Evolutionary conservation across 2,113 vertebrate genomes (phyloP), one percentile per base, ranked within the genome.

Genomic region (Scolopax mira): DNA sequence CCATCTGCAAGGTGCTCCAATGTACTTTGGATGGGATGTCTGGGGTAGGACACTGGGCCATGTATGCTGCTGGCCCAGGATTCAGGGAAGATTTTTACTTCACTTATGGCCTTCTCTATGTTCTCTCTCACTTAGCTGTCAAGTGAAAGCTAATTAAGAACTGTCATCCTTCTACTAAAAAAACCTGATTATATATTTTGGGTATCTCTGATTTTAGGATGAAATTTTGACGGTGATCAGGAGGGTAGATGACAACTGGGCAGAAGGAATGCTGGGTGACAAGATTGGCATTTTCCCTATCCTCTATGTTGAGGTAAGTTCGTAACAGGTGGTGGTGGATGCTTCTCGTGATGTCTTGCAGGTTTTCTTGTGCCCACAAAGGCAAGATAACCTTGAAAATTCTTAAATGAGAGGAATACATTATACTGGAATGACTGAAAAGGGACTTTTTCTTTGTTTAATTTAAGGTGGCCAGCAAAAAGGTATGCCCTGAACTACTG

Each of bases 171-270:
- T 55, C 51, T 46, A 3, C 33, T 79, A 62, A 90, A 84, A 35
- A 82, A 78, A 58, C 31, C n/a, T 90, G 10, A 77, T 48, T 7
- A 18, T 37, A 6, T 89, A 11, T 89, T 91, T 52, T 82, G 13
- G 90, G 9, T 51, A 60, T 93, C n/a, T 87, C 57, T 93, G 37
- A 57, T 95, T 97, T 92, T 97, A 99, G 99, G 99, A 99, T 96
- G 99, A 99, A 97, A 98, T 99, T 91, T 98, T 99, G 95, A 99
- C 99, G 0, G 99, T 99, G 95, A 99, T 99, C 96, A 99, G 99
- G 91, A 98, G 99, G 96, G 99, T 99, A 96, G 99, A 99, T 90
- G 99, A 99, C 94, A 99, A 99, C 97, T 99, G 99, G 99, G 99
- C 99, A 15, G 99, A 99, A 98, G 99, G 99, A 96, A 99, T 99